Conservation (phyloP, 2,888 invertebrate genomes). For the Cephus runcator region DNA sequence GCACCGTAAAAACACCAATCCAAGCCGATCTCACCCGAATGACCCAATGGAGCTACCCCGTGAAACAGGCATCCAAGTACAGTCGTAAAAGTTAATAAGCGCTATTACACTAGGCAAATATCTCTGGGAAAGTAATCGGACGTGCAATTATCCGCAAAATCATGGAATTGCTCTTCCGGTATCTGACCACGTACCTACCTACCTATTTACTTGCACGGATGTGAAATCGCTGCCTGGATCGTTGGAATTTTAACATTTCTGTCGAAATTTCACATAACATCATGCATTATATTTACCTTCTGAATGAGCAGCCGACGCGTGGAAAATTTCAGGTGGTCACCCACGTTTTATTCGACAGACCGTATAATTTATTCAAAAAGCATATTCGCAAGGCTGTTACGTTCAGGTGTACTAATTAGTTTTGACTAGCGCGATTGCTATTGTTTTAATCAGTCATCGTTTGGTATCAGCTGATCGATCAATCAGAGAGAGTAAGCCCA, state of each 20-base stretch:
- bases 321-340: not conserved
- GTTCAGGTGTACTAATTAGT: not conserved
- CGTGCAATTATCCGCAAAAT: conserved; percentile 35
- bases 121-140: conserved; percentile 36
- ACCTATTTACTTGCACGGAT: not conserved
- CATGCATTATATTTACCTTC: not conserved
- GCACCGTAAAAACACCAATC: not conserved
- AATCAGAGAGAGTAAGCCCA: not conserved
- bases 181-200: conserved; percentile 5
- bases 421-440: not conserved
- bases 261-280: not conserved
- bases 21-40: not conserved
- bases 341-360: not conserved
- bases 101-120: conserved; percentile 38
- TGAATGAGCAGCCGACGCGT: not conserved
- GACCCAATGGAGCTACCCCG: not conserved
- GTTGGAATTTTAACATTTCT: not conserved
- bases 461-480: not conserved
- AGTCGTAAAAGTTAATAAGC: conserved; percentile 44
- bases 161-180: conserved; percentile 11
- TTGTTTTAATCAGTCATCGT: not conserved
- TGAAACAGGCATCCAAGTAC: not conserved
- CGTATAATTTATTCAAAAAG: not conserved
- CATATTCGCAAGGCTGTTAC: not conserved
- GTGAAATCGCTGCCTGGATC: not conserved